Evolutionary conservation across 2,888 invertebrate genomes (phyloP).

Genomic region (Apodemia zela): DNA sequence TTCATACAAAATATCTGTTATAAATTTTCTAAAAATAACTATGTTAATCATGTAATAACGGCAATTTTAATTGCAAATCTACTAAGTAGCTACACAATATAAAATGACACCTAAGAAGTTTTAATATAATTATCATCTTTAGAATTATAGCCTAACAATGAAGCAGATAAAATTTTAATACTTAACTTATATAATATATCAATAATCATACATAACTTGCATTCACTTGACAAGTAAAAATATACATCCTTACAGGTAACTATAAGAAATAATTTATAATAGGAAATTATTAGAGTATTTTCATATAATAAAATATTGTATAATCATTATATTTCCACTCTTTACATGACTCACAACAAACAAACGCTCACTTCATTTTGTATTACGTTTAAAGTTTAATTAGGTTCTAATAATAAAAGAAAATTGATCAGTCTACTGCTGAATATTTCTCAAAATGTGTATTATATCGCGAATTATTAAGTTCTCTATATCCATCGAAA

Average conservation of each 20-base stretch:
- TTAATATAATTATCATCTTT: constrained; percentile 9
- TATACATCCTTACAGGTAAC: constrained; percentile 10
- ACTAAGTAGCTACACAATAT: constrained; percentile 5
- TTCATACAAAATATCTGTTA: neutral
- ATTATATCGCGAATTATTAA: no score
- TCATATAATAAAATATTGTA: constrained; percentile 5
- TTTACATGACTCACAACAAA: neutral
- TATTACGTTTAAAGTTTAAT: neutral
- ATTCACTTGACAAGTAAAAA: constrained; percentile 3
- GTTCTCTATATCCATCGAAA: no score
- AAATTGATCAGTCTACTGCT: neutral
- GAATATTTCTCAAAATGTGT: neutral
- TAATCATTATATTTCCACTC: constrained; percentile 5
- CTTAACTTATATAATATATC: constrained; percentile 14
- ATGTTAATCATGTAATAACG: neutral
- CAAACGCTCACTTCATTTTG: neutral
- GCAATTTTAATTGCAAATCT: neutral
- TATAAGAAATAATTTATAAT: constrained; percentile 14
- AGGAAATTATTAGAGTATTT: constrained; percentile 13
- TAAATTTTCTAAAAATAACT: neutral
- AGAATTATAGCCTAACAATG: constrained; percentile 17
- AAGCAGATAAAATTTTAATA: constrained; percentile 20
- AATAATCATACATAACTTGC: constrained; percentile 12
- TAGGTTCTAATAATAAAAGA: neutral
- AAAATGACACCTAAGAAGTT: constrained; percentile 7